Percentiles rank a stretch among this genome's conserved stretches.
These are phyloP conservation scores for Poecilia gillii DNA, from an alignment of 2,797 vertebrate species.

Conservation along the genomic window DNA sequence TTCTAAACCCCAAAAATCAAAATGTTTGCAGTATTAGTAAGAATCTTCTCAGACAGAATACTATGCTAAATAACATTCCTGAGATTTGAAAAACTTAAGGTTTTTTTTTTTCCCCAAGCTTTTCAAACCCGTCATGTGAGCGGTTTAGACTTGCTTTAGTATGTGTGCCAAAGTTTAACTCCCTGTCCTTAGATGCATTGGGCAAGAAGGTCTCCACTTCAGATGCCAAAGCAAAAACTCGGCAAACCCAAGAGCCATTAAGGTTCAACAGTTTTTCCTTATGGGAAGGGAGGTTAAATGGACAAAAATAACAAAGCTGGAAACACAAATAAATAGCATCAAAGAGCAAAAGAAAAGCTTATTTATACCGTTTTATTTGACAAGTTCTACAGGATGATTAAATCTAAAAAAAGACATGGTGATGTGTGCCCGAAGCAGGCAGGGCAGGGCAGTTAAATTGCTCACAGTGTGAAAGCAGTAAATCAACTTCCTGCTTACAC, in stretches of 20 bases:
- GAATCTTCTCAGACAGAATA: neutral
- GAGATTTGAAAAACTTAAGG: neutral
- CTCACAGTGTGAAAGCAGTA: neutral
- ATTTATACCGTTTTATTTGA: neutral
- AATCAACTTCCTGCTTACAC: constrained; percentile 1
- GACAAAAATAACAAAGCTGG: neutral
- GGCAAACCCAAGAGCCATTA: too few relatives aligned
- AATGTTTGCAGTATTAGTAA: neutral
- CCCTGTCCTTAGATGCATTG: neutral
- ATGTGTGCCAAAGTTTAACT: constrained; percentile 2
- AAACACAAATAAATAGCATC: neutral
- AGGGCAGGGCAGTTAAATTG: neutral
- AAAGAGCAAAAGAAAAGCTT: neutral
- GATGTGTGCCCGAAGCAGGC: neutral
- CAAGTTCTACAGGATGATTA: constrained; percentile 7
- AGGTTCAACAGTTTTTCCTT: neutral
- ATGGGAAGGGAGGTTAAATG: neutral
- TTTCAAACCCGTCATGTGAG: neutral
- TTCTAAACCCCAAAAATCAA: neutral
- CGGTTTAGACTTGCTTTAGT: neutral
- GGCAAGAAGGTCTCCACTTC: constrained; percentile 3
- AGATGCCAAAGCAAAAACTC: neutral
- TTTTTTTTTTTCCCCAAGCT: neutral
- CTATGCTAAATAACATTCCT: neutral
- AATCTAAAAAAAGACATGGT: neutral